Evolutionary conservation across 2,797 vertebrate genomes (phyloP).

Genomic region (Hemibagrus guttatus): DNA sequence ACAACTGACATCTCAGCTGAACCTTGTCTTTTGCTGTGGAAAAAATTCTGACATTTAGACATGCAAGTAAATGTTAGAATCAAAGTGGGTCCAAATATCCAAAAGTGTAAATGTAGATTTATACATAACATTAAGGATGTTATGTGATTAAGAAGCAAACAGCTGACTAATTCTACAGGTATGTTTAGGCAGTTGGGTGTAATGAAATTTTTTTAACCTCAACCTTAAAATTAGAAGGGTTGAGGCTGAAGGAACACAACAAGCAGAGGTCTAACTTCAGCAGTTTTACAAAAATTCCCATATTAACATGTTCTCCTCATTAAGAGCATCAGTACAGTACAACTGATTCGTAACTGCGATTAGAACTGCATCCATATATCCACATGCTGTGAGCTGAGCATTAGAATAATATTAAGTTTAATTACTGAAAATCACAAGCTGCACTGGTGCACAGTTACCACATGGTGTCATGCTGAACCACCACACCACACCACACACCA

Average conservation of each 20-base stretch:
- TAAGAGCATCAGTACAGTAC: neutral
- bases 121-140: too few relatives aligned
- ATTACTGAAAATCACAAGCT: slow-evolving; percentile 37
- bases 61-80: neutral
- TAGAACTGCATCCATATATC: neutral
- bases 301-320: neutral
- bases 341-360: neutral
- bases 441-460: slow-evolving; percentile 64
- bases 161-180: neutral
- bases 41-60: neutral
- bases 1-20: too few relatives aligned
- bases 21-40: neutral
- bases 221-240: too few relatives aligned
- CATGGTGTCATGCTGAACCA: slow-evolving; percentile 64
- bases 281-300: neutral
- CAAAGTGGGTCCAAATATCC: neutral
- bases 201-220: neutral
- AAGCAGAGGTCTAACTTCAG: neutral
- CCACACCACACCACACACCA: slow-evolving; percentile 34
- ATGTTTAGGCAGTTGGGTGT: neutral
- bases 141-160: neutral
- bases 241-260: neutral
- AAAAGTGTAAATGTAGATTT: neutral
- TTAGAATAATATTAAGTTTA: neutral
- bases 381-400: neutral